Evolutionary conservation across 2,888 invertebrate species (phyloP).

Genomic region (Apamea crenata): DNA sequence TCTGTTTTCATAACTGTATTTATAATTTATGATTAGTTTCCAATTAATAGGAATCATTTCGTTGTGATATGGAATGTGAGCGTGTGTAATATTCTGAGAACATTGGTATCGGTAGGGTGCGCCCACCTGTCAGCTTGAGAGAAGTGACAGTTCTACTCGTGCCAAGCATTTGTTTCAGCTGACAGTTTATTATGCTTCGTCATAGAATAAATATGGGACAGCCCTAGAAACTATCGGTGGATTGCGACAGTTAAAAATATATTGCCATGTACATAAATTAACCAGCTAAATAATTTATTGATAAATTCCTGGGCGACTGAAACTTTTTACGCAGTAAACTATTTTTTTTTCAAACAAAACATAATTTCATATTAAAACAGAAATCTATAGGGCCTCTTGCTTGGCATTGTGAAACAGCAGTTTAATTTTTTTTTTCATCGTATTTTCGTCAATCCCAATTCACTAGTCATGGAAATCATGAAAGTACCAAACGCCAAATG

Average conservation of each 20-base stretch:
- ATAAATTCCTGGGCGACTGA: background rate
- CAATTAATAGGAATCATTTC: slow-evolving; percentile 46
- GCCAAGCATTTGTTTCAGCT: slow-evolving; percentile 52
- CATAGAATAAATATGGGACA: background rate
- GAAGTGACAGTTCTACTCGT: slow-evolving; percentile 43
- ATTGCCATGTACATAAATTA: background rate
- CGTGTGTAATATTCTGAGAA: slow-evolving; percentile 6
- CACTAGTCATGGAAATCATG: too few relatives aligned
- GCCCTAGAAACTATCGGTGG: background rate
- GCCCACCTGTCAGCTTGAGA: slow-evolving; percentile 53
- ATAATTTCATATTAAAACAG: background rate
- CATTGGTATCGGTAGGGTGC: slow-evolving; percentile 22
- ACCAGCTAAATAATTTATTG: background rate
- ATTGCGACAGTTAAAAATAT: background rate
- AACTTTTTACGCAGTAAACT: background rate
- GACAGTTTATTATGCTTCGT: slow-evolving; percentile 33
- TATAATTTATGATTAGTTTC: slow-evolving; percentile 43
- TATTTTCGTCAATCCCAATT: background rate
- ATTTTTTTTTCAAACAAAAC: background rate
- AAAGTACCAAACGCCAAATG: background rate
- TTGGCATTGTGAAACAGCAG: background rate
- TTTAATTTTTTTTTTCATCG: background rate
- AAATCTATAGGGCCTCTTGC: background rate
- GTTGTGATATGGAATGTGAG: slow-evolving; percentile 16
- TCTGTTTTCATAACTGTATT: slow-evolving; percentile 15